phyloP scores from a whole-genome alignment of 1,140 invertebrate genomes.

The Heterodera carotae region DNA sequence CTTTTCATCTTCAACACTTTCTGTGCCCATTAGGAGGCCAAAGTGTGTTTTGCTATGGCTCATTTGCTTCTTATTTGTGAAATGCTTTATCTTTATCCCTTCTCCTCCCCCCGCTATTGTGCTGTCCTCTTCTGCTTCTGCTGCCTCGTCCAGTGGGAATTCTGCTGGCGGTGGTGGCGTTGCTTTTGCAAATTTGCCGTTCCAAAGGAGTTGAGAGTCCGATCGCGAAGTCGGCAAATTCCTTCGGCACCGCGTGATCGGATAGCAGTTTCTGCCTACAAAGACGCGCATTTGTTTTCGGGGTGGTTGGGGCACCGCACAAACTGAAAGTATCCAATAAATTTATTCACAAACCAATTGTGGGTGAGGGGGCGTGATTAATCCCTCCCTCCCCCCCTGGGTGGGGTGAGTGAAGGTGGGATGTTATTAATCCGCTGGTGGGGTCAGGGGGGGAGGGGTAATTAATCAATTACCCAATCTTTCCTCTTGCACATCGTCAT shows the following conservation, averaged over 20 bases:
- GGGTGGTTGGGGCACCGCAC: neutral
- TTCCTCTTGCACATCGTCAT: constrained; percentile 12
- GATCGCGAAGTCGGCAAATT: neutral
- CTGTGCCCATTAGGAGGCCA: neutral
- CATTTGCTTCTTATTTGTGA: too few species aligned
- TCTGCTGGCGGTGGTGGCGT: constrained; percentile 3
- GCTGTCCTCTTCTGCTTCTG: neutral
- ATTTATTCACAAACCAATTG: neutral
- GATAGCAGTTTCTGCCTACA: neutral
- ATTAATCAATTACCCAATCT: constrained; percentile 1
- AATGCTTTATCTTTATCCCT: too few species aligned
- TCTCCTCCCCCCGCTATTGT: neutral
- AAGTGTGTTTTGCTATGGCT: neutral
- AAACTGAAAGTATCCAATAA: constrained; percentile 8
- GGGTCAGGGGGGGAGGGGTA: too few species aligned
- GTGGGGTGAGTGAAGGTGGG: too few species aligned
- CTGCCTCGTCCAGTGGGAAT: neutral
- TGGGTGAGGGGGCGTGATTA: neutral
- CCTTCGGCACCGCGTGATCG: neutral
- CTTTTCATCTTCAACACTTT: constrained; percentile 8
- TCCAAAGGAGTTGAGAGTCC: constrained; percentile 1
- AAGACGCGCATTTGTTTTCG: constrained; percentile 22
- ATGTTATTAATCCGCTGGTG: too few species aligned
- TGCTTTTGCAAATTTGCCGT: neutral
- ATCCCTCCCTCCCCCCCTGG: constrained; percentile 3